These are phyloP conservation scores for Caenorhabditis parvicauda DNA, from an alignment of 2,888 invertebrate genomes.

Conservation along the genomic window DNA sequence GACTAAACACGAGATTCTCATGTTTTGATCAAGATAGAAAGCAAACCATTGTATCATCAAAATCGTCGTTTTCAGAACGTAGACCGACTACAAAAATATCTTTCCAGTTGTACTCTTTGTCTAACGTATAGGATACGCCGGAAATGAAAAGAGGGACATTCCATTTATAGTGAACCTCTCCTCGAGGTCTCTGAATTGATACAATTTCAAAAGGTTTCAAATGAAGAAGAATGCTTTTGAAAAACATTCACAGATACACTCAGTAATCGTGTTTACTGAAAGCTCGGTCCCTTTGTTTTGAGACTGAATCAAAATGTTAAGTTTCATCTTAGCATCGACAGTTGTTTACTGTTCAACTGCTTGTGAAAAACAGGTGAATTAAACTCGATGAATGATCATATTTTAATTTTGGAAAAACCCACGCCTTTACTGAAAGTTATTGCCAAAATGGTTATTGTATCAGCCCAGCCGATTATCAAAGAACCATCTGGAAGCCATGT, in stretches of 20 bases:
- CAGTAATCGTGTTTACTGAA: too few relatives aligned
- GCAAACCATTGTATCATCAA: conserved; percentile 31
- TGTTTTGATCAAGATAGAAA: background rate
- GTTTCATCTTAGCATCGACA: too few relatives aligned
- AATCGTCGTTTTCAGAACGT: conserved; percentile 35
- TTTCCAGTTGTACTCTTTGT: conserved; percentile 26
- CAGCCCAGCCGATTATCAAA: conserved; percentile 60
- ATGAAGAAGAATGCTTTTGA: background rate
- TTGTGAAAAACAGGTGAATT: too few relatives aligned
- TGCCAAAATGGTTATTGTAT: conserved; percentile 46
- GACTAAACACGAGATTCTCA: conserved; percentile 17
- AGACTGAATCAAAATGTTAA: too few relatives aligned
- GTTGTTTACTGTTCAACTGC: too few relatives aligned
- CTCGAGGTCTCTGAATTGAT: conserved; percentile 11
- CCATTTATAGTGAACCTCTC: conserved; percentile 37
- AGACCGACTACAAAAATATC: conserved; percentile 55
- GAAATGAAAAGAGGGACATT: conserved; percentile 39
- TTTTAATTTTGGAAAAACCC: conserved; percentile 7
- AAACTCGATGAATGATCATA: background rate
- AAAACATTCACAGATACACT: too few relatives aligned
- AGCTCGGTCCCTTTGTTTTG: too few relatives aligned
- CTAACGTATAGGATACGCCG: conserved; percentile 48
- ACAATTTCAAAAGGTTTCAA: conserved; percentile 3
- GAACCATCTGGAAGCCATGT: conserved; percentile 45
- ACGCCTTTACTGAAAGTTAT: conserved; percentile 18